phyloP scores from a whole-genome alignment of 2,888 invertebrate genomes.

The Arge pagana region DNA sequence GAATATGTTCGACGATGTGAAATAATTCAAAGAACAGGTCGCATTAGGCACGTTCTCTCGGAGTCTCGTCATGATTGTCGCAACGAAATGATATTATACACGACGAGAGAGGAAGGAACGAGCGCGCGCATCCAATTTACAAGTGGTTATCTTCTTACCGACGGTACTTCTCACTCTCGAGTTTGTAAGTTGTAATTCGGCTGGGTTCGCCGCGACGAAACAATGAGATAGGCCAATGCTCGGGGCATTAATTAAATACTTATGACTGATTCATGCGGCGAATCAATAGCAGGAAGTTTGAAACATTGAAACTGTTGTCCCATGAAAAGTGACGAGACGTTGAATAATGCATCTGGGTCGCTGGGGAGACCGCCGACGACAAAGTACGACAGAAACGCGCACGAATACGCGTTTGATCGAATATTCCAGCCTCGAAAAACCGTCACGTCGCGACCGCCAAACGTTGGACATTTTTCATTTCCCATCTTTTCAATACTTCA shows the following conservation, averaged over 20 bases:
- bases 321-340: conserved; percentile 12
- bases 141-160: conserved; percentile 10
- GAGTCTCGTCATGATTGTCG: no score
- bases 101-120: neutral
- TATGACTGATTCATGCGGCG: conserved; percentile 12
- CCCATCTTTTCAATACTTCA: no score
- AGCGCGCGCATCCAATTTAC: neutral
- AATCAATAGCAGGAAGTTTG: conserved; percentile 11
- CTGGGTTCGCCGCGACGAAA: neutral
- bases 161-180: conserved; percentile 23
- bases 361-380: no score
- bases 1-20: no score
- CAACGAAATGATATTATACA: neutral
- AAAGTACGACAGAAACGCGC: conserved; percentile 2
- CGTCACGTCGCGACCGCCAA: no score
- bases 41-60: no score
- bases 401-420: neutral
- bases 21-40: no score
- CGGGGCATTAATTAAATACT: conserved; percentile 3
- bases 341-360: conserved; percentile 18
- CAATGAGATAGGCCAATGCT: neutral
- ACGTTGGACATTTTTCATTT: no score
- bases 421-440: neutral
- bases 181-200: conserved; percentile 4
- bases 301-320: conserved; percentile 14